Evolutionary conservation across 2,113 vertebrate genomes (phyloP), one percentile per base, ranked within the genome.

Genomic region (Lophura nycthemera): DNA sequence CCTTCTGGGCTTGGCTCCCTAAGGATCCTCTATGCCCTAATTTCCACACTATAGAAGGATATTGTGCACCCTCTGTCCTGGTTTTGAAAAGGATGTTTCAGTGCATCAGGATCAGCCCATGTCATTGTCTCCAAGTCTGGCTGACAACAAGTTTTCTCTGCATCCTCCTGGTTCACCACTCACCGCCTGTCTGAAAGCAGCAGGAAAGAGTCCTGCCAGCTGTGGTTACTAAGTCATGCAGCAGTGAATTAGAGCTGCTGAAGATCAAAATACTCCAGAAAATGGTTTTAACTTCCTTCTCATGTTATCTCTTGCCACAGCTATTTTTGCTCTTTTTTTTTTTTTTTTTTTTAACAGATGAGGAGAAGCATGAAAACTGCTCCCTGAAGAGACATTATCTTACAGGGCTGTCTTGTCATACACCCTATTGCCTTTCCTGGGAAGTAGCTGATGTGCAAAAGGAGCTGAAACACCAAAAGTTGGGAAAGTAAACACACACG

Each of bases 281-380:
- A 89, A 69, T 43, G 43, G 17, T 64, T 90, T 77, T 82, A 71
- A 69, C 18, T 93, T 93, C 18, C 24, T 89, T 78, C 52, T 87
- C 27, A 13, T 30, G 27, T 71, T 91, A 60, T 78, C 24, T 78
- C 42, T 70, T 72, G 24, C 57, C 66, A 34, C 0, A 18, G 74
- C 42, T 45, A 74, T 34, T 81, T 95, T 67, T 84, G 5, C 7
- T 60, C 5, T 43, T 78, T 80, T 89, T 61, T 48, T 48, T 48
- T 47, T 24, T 36, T 54, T 50, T 50, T 22, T 52, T 54, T 54
- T 29, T 29, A 16, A 52, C 72, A 82, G 18, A 30, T 80, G 48
- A 42, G 22, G 48, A 82, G 45, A 54, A 61, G 7, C 36, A 65
- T 48, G 18, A 85, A 85, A 92, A 52, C 34, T 11, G 17, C 47